phyloP scores from a whole-genome alignment of 2,113 vertebrate species.

The Oreochromis tanganicae region DNA sequence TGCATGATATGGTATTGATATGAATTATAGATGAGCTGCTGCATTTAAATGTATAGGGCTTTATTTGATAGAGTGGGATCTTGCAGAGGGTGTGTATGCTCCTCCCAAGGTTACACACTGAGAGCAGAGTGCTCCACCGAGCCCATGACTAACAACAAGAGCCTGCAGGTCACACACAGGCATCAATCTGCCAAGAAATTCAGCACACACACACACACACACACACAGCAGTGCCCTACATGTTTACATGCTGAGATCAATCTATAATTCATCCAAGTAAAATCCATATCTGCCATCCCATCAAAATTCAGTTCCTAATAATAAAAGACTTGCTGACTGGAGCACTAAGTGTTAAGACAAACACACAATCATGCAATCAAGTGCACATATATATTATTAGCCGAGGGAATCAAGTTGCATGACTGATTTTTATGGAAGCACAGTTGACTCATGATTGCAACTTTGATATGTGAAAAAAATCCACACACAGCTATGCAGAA shows the following conservation, averaged over 20 bases:
- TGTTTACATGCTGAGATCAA: slow-evolving; percentile 20
- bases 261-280: slow-evolving; percentile 29
- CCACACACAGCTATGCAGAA: background rate
- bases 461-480: background rate
- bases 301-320: background rate
- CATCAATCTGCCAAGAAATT: slow-evolving; percentile 28
- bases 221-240: background rate
- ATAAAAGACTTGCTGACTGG: background rate
- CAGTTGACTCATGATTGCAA: background rate
- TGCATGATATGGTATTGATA: background rate
- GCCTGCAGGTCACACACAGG: slow-evolving; percentile 1
- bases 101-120: background rate
- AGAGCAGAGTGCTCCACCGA: background rate
- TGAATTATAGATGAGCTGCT: slow-evolving; percentile 35
- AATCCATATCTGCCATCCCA: slow-evolving; percentile 19
- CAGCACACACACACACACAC: background rate
- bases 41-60: background rate
- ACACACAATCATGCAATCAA: background rate
- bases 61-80: background rate
- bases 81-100: background rate
- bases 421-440: background rate
- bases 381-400: background rate
- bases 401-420: background rate
- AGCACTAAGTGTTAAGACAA: background rate
- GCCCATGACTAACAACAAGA: background rate